Percentiles rank a stretch among this genome's conserved stretches.
Conservation (phyloP, 2,113 vertebrate species). For the Dipodomys merriami region DNA sequence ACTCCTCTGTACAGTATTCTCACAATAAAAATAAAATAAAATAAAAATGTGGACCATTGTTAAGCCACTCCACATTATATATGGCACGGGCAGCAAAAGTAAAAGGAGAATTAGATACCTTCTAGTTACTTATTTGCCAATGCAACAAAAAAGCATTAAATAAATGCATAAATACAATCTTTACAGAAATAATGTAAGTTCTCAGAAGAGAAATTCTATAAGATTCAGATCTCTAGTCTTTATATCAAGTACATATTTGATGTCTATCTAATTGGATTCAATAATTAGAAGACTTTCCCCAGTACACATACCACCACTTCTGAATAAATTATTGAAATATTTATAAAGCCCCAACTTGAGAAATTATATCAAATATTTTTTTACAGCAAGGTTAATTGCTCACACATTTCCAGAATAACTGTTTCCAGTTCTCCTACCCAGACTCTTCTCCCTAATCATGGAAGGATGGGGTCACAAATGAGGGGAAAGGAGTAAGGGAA, state of each 20-base stretch:
- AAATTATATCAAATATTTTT: not conserved
- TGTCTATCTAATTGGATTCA: not conserved
- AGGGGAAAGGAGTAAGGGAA: not conserved
- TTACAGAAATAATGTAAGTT: slow-evolving; percentile 33
- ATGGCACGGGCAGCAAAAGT: not conserved
- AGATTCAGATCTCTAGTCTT: not conserved
- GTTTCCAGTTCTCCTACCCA: not conserved
- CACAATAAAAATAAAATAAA: not conserved
- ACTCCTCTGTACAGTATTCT: too few relatives aligned
- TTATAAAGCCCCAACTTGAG: not conserved
- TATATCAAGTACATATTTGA: not conserved
- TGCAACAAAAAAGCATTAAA: not conserved
- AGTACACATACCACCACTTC: not conserved
- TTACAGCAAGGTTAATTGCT: not conserved
- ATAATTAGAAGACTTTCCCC: not conserved
- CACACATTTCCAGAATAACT: not conserved
- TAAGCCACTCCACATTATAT: not conserved
- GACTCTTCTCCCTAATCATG: not conserved
- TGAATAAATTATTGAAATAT: not conserved
- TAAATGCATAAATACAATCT: not conserved
- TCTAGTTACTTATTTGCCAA: slow-evolving; percentile 24
- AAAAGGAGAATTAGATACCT: not conserved
- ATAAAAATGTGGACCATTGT: not conserved
- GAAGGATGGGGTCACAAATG: not conserved
- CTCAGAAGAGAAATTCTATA: slow-evolving; percentile 36